These are phyloP conservation scores for Papilio glaucus DNA, from an alignment of 1,140 invertebrate genomes.

Conservation along the genomic window DNA sequence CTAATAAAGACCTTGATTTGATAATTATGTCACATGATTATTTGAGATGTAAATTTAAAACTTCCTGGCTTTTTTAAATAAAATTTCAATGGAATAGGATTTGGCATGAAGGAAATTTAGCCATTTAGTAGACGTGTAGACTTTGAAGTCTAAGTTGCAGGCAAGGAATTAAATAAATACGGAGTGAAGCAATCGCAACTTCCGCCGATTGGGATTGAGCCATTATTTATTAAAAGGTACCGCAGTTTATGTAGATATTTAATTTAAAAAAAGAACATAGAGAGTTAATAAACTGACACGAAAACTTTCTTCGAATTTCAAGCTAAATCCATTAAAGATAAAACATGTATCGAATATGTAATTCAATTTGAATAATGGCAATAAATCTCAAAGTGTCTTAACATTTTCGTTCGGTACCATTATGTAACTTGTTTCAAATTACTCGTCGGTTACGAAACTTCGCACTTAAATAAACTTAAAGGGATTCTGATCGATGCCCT, in stretches of 20 bases:
- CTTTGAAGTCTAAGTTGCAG: not conserved
- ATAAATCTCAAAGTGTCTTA: not conserved
- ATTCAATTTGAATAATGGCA: slow-evolving; percentile 2
- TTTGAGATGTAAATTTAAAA: slow-evolving; percentile 3
- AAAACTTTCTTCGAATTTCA: not conserved
- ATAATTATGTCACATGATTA: slow-evolving; percentile 51
- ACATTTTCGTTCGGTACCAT: slow-evolving; percentile 1
- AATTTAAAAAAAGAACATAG: no score
- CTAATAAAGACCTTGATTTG: slow-evolving; percentile 46
- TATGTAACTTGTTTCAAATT: slow-evolving; percentile 1
- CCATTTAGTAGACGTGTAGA: not conserved
- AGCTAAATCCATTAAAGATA: not conserved
- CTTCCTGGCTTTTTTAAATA: no score
- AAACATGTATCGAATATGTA: not conserved
- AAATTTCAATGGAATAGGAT: not conserved
- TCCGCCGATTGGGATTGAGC: no score
- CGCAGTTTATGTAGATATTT: no score
- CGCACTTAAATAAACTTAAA: slow-evolving; percentile 26
- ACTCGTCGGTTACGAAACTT: slow-evolving; percentile 9
- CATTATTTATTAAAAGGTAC: no score
- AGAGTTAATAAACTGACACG: not conserved
- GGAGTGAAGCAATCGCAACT: no score
- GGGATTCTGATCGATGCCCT: slow-evolving; percentile 29
- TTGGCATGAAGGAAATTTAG: not conserved
- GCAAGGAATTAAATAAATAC: not conserved